Evolutionary conservation across 1,140 invertebrate species (phyloP), one percentile per base, ranked within the genome.

Genomic region (Teleogryllus occipitalis): DNA sequence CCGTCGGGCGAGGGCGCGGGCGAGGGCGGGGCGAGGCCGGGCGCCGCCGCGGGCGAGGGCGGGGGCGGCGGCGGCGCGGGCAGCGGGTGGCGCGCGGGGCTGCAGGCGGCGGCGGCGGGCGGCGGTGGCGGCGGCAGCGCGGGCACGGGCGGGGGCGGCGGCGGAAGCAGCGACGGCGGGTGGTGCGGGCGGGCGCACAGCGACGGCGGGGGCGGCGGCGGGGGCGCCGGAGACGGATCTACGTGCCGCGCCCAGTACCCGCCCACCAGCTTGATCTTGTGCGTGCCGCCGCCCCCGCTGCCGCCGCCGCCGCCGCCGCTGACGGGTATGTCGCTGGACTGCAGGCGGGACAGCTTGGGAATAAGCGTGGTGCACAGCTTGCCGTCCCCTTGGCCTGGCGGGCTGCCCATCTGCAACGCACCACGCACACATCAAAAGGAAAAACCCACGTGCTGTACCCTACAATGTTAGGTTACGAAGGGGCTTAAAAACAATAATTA

Each of bases 281-380:
- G 77, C 8, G 75, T 15, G 12, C 21, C 21, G 74, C 39, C 74
- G 39, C 2, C 10, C 18, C 76, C 76, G 48, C 10, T 0, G 39
- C 76, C 47, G 75, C 48, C 47, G 8, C 78, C 78, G 8, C 81
- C 81, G 48, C 75, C 72, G n/a, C 88, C 85, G 39, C 87, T 88
- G 82, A 85, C 88, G 8, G 85, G 86, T 79, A 90, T 90, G 83
- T 92, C 90, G 82, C 87, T 89, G 0, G 89, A 88, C 75, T 90
- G 87, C n/a, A 92, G 82, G 83, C 90, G 88, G 18, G 91, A 88
- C 18, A 92, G 84, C 86, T 91, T 92, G 7, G 90, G 90, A 82
- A 92, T 90, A 7, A 92, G 85, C 27, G 27, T 39, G 80, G 89
- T 86, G 22, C 87, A 88, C 82, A 90, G 82, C 78, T 82, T 73